phyloP scores from a whole-genome alignment of 2,797 vertebrate species.

The Jordanella pulchra region DNA sequence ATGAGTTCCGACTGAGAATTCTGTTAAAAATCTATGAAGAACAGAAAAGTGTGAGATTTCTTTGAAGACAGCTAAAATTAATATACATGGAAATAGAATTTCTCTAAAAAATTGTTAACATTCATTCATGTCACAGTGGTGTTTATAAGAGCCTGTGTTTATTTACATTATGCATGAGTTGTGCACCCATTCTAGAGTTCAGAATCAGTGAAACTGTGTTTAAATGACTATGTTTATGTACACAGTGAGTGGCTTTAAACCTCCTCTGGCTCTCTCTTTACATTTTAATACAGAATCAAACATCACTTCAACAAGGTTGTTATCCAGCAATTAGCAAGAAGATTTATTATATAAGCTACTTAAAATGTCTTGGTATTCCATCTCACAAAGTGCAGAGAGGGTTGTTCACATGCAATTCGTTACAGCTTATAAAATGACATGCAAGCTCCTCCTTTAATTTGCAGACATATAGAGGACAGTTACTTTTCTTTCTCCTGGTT shows the following conservation, averaged over 20 bases:
- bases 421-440: slow-evolving; percentile 19
- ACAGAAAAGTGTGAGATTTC: background rate
- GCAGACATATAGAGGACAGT: background rate
- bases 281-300: background rate
- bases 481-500: background rate
- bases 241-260: background rate
- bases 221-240: background rate
- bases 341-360: slow-evolving; percentile 38
- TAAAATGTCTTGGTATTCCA: slow-evolving; percentile 63
- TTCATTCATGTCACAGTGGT: too few species aligned
- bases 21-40: background rate
- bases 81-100: background rate
- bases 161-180: background rate
- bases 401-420: slow-evolving; percentile 51
- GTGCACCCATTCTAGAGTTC: background rate
- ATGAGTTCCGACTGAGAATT: background rate
- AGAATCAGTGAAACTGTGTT: background rate
- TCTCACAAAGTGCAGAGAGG: slow-evolving; percentile 45
- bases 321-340: slow-evolving; percentile 21
- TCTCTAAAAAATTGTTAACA: too few species aligned
- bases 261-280: background rate
- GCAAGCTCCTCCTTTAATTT: background rate
- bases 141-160: background rate
- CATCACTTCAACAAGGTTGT: background rate
- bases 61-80: background rate